Conservation (phyloP, 2,113 vertebrate species). For the Ctenomys sociabilis region DNA sequence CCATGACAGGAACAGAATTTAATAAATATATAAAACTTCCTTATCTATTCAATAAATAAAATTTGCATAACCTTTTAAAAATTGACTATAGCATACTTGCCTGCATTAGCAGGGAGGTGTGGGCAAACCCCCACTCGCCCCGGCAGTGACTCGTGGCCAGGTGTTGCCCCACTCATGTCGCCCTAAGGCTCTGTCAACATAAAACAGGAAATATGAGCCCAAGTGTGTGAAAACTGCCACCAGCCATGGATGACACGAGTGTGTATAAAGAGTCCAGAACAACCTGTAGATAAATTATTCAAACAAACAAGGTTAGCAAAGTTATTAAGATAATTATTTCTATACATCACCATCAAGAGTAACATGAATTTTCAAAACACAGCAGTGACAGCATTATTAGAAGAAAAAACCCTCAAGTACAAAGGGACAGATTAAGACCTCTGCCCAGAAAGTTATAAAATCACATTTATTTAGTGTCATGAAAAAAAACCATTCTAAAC, state of each 20-base stretch:
- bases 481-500: background rate
- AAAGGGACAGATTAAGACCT: background rate
- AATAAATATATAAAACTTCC: background rate
- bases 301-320: background rate
- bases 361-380: background rate
- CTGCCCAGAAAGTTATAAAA: background rate
- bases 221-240: background rate
- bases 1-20: background rate
- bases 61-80: background rate
- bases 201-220: background rate
- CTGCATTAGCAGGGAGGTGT: too few species aligned
- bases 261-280: background rate
- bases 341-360: background rate
- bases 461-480: background rate
- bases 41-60: background rate
- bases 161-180: background rate
- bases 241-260: background rate
- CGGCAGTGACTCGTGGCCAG: background rate
- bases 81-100: background rate
- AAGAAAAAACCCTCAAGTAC: background rate
- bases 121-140: background rate
- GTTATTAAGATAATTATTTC: background rate
- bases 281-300: background rate
- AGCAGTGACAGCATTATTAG: background rate
- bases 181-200: too few species aligned